Conservation (phyloP, 2,113 vertebrate genomes). For the Phaethon lepturus region DNA sequence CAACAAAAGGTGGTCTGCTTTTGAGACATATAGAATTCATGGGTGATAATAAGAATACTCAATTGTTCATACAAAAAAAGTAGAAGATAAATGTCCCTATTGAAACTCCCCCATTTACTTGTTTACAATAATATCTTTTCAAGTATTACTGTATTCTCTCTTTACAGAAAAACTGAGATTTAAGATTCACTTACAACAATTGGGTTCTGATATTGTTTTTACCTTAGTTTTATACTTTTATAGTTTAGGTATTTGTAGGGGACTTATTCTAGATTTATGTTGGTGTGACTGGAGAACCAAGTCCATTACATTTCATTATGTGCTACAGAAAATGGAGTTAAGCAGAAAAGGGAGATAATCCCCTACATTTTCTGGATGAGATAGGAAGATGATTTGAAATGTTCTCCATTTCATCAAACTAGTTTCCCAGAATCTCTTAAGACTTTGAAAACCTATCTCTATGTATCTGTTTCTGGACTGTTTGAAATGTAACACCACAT, state of each 20-base stretch:
- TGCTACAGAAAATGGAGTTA: neutral
- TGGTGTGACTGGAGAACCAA: neutral
- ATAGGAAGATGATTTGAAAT: neutral
- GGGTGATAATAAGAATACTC: neutral
- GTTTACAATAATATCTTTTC: neutral
- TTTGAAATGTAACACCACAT: neutral
- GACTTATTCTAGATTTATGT: neutral
- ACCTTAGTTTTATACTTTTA: neutral
- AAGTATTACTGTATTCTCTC: neutral
- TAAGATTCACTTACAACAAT: neutral
- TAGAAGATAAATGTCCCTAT: neutral
- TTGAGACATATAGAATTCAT: neutral
- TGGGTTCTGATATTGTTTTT: neutral
- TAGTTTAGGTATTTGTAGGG: neutral
- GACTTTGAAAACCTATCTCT: neutral
- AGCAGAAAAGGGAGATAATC: neutral
- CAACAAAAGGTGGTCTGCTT: neutral
- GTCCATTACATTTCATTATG: neutral
- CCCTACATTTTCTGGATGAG: neutral
- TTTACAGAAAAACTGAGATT: neutral
- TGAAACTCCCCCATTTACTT: neutral
- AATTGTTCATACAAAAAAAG: neutral
- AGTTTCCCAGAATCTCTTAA: neutral
- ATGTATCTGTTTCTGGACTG: neutral
- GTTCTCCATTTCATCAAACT: neutral